These are phyloP conservation scores for Artibeus jamaicensis DNA, from an alignment of 2,797 vertebrate genomes.

Conservation along the genomic window DNA sequence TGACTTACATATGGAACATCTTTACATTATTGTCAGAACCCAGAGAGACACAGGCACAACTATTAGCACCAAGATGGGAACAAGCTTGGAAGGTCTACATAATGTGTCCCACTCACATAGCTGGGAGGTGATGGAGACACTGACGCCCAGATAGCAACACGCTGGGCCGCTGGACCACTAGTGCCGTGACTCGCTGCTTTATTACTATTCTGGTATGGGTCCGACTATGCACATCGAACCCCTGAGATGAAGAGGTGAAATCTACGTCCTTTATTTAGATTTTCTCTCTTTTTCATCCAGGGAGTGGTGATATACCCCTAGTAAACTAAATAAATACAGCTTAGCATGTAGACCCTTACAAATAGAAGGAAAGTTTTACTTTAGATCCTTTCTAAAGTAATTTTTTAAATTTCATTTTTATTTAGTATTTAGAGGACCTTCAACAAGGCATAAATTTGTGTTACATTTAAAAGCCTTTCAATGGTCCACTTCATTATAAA, in stretches of 20 bases:
- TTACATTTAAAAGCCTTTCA: slow-evolving; percentile 44
- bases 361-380: slow-evolving; percentile 12
- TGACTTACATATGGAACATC: not conserved
- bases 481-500: slow-evolving; percentile 46
- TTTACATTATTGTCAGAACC: not conserved
- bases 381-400: not conserved
- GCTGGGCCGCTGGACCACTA: not conserved
- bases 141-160: not conserved
- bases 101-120: not conserved
- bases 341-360: slow-evolving; percentile 33
- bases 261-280: not conserved
- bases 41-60: not conserved
- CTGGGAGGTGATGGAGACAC: not conserved
- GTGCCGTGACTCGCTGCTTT: not conserved
- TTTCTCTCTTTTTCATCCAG: not conserved
- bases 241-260: slow-evolving; percentile 25
- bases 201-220: not conserved
- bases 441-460: slow-evolving; percentile 2
- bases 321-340: slow-evolving; percentile 16
- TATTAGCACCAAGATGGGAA: not conserved
- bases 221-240: not conserved
- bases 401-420: not conserved
- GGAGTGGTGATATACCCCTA: not conserved
- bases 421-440: not conserved
- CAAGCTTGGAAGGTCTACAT: not conserved